A percentile compares a stretch with the other conserved stretches of the same genome.
These are phyloP conservation scores for Zaprionus davidi DNA, from an alignment of 1,140 invertebrate species.

Conservation along the genomic window DNA sequence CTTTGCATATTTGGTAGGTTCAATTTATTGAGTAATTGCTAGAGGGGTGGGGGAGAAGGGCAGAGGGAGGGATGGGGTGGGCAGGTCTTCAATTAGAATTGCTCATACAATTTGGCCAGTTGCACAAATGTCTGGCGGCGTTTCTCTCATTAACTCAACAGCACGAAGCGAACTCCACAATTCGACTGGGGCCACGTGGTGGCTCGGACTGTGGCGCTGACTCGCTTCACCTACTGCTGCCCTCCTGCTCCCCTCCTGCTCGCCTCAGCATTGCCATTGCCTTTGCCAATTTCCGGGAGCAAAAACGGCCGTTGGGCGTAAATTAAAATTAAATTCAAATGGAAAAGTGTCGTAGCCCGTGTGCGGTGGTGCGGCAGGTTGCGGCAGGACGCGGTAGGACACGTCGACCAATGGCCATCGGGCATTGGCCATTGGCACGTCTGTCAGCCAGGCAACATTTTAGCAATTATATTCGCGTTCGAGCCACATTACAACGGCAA, in stretches of 20 bases:
- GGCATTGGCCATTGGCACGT: constrained; percentile 68
- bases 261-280: constrained; percentile 63
- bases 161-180: constrained; percentile 57
- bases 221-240: background rate
- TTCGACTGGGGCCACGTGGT: too few relatives aligned
- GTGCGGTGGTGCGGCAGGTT: background rate
- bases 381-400: background rate
- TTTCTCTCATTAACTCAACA: constrained; percentile 75
- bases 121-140: constrained; percentile 61
- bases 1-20: constrained; percentile 21
- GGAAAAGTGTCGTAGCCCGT: constrained; percentile 71
- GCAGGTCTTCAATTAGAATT: constrained; percentile 70
- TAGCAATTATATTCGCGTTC: constrained; percentile 82
- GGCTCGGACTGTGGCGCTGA: background rate
- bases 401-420: background rate
- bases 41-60: background rate
- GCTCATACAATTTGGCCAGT: constrained; percentile 61
- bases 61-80: background rate
- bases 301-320: constrained; percentile 71
- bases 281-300: constrained; percentile 75
- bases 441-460: constrained; percentile 75
- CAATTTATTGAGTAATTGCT: constrained; percentile 63
- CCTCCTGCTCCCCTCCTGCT: background rate
- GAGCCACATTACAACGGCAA: constrained; percentile 80
- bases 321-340: constrained; percentile 83